A percentile compares a stretch with the other conserved stretches of the same genome.
phyloP scores from a whole-genome alignment of 2,113 vertebrate species.

The Chlamydotis undulata region DNA sequence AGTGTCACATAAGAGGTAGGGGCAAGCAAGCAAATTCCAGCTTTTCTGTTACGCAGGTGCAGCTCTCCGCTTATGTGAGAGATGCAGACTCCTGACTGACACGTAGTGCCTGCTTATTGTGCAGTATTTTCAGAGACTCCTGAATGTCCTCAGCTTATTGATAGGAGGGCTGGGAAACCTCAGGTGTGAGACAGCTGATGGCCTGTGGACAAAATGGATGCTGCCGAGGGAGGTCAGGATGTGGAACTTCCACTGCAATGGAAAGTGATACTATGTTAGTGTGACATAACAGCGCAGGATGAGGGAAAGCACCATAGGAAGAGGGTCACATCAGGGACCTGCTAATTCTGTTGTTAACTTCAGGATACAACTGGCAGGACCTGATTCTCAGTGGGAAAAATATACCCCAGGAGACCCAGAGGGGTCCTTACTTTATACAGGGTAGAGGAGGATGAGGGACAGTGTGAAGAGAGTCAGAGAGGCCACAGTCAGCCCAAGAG shows the following conservation, averaged over 20 bases:
- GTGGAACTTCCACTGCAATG: not conserved
- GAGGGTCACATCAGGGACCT: not conserved
- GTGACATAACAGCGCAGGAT: not conserved
- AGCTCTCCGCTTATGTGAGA: not conserved
- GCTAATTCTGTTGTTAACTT: not conserved
- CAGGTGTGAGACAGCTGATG: not conserved
- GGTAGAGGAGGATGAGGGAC: not conserved
- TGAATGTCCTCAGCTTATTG: not conserved
- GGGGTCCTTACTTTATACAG: not conserved
- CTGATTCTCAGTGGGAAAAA: not conserved
- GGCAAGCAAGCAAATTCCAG: not conserved
- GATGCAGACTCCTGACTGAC: not conserved
- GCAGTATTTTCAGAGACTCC: not conserved
- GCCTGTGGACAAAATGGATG: not conserved
- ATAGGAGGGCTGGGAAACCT: not conserved
- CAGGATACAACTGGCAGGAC: not conserved
- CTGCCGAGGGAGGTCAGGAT: not conserved
- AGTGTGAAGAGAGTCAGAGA: not conserved
- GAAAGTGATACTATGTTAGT: not conserved
- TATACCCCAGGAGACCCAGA: not conserved
- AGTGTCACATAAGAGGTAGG: not conserved
- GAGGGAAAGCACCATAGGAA: not conserved
- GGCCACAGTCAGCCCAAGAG: not conserved
- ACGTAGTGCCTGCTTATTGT: accelerated
- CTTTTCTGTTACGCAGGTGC: not conserved